Evolutionary conservation across 2,888 invertebrate genomes (phyloP), one percentile per base, ranked within the genome.

Genomic region (Nemotelus pantherinus): DNA sequence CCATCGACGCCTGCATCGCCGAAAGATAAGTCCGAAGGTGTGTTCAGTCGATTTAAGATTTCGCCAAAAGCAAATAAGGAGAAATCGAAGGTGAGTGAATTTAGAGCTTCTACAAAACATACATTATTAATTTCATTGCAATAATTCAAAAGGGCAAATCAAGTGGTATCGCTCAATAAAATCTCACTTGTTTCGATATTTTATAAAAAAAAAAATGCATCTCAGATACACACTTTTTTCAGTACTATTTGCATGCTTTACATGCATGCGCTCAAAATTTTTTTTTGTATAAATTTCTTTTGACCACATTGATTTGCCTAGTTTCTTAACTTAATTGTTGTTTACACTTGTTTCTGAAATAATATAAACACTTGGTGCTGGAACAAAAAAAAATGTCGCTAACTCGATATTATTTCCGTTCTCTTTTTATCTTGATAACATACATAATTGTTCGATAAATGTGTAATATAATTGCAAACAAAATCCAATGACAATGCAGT

Each of bases 31-130:
- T 9, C 77, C 6, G 79, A 77, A 57, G 84, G 86, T 75, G 84
- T 87, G 81, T 89, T 91, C 80, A 89, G 91, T 77, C 90, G 90
- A 83, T 90, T 90, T 83, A 88, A 89, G 82, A 88, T 92, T 76
- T 90, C 91, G 44, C 89, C 91, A 39, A 92, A 90, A 85, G 63
- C 48, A n/a, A 88, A 89, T 6, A 92, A 91, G 86, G 90, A 90
- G 79, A 89, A 90, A 84, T 89, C 90, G 71, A 92, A 91, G 90
- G 92, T 92, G 86, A 87, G 84, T 79, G 44, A 50, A 4, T 43
- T 60, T 47, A 44, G 10, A 5, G 2, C 39, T 58, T 58, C 25
- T 25, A 25, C 25, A 25, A 25, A 25, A 25, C 25, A 25, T 25
- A 25, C 25, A 1, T 25, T 25, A 25, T 64, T 43, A 43, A 43